Percentiles rank a stretch among this genome's conserved stretches.
Evolutionary conservation across 2,113 vertebrate species (phyloP).

Genomic region (Sakesphorus luctuosus): DNA sequence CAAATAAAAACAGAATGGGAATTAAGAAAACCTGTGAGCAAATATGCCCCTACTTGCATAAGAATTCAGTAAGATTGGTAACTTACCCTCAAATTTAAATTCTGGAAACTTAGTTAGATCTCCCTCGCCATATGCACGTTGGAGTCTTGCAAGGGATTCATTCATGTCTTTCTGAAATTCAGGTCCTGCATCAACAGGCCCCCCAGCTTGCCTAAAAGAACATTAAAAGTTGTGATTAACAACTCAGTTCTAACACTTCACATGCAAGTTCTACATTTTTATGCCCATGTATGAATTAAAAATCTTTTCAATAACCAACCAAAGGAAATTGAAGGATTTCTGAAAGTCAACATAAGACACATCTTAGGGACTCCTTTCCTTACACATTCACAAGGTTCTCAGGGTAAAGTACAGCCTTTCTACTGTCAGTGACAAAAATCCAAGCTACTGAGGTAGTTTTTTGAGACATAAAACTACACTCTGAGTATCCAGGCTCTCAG

Average conservation of each 20-base stretch:
- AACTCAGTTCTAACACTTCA: not conserved
- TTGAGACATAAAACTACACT: not conserved
- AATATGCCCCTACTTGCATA: not conserved
- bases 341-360: not conserved
- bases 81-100: constrained; percentile 89
- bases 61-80: not conserved
- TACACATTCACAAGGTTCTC: not conserved
- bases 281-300: not conserved
- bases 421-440: not conserved
- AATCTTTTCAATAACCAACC: not conserved
- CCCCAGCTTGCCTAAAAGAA: constrained; percentile 80
- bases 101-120: constrained; percentile 89
- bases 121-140: constrained; percentile 87
- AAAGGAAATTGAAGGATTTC: not conserved
- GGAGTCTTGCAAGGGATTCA: constrained; percentile 86
- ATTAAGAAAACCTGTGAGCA: not conserved
- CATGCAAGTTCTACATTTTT: not conserved
- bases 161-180: constrained; percentile 86
- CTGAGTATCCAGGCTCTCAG: not conserved
- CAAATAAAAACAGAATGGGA: not conserved
- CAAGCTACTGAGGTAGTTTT: not conserved
- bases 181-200: constrained; percentile 84
- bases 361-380: not conserved
- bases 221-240: not conserved
- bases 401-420: not conserved